phyloP scores from a whole-genome alignment of 2,113 vertebrate genomes.

The Cynocephalus volans region DNA sequence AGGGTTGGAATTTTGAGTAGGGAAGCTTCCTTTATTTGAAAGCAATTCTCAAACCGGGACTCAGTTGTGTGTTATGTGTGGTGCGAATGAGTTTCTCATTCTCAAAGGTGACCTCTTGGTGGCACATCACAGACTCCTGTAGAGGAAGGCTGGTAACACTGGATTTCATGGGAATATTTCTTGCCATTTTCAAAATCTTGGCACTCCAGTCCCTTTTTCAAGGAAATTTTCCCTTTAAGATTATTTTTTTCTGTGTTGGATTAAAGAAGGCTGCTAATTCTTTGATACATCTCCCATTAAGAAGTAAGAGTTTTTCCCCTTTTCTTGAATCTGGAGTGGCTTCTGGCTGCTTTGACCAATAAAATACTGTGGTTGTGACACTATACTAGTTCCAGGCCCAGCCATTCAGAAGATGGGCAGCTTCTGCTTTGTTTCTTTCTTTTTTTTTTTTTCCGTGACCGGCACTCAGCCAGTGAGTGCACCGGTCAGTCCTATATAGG shows the following conservation, averaged over 20 bases:
- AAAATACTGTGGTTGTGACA: not conserved
- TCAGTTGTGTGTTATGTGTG: not conserved
- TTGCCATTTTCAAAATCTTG: slow-evolving; percentile 1
- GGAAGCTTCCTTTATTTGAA: not conserved
- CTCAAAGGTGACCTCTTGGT: not conserved
- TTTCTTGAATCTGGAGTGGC: not conserved
- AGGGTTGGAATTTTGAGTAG: not conserved
- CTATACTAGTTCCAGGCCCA: not conserved
- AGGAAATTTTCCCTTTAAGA: not conserved
- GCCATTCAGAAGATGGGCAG: not conserved
- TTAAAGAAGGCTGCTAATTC: not conserved
- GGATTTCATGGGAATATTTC: not conserved
- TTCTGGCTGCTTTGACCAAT: not conserved
- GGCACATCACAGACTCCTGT: not conserved
- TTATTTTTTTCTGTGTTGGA: not conserved
- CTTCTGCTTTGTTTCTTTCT: not conserved
- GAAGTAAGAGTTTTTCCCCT: not conserved
- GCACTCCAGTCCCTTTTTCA: not conserved
- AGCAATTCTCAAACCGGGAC: not conserved
- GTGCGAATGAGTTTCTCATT: not conserved
- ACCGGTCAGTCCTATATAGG: too few relatives aligned
- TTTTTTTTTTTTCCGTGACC: too few relatives aligned
- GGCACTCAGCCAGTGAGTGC: too few relatives aligned
- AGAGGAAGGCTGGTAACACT: not conserved
- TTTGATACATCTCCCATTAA: not conserved